Conservation (phyloP, 2,113 vertebrate genomes). For the Raja brachyura region DNA sequence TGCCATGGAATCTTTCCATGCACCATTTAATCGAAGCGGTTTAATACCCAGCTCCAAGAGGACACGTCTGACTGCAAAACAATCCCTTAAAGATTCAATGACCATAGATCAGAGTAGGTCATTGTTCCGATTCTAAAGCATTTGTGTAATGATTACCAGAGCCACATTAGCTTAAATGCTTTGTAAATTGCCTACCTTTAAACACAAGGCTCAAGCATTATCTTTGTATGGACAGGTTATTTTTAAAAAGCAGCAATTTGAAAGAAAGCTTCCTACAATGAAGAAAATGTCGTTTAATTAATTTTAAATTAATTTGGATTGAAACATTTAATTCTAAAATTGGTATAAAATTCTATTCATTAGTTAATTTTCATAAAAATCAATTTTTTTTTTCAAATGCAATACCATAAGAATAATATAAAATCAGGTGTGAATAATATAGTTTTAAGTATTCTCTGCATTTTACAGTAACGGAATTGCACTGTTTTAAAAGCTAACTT, state of each 20-base stretch:
- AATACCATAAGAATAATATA: neutral
- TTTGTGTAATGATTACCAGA: neutral
- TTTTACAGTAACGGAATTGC: neutral
- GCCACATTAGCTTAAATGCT: neutral
- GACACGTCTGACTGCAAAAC: neutral
- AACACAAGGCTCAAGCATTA: too few species aligned
- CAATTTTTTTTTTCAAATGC: neutral
- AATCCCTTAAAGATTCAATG: too few species aligned
- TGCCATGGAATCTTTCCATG: neutral
- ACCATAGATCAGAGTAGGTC: neutral
- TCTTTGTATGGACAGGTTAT: too few species aligned
- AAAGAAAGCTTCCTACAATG: neutral
- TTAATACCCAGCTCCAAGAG: neutral
- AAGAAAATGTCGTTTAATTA: neutral
- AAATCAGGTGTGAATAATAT: neutral
- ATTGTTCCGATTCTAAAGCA: neutral
- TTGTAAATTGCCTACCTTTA: too few species aligned
- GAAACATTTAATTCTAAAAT: neutral
- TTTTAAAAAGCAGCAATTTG: neutral
- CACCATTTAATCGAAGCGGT: neutral
- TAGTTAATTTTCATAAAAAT: neutral
- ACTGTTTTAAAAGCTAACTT: neutral
- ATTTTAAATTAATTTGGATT: neutral
- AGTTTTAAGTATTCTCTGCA: neutral
- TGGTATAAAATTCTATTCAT: slow-evolving; percentile 8